Evolutionary conservation across 2,113 vertebrate genomes (phyloP).

Genomic region (Scophthalmus maximus): DNA sequence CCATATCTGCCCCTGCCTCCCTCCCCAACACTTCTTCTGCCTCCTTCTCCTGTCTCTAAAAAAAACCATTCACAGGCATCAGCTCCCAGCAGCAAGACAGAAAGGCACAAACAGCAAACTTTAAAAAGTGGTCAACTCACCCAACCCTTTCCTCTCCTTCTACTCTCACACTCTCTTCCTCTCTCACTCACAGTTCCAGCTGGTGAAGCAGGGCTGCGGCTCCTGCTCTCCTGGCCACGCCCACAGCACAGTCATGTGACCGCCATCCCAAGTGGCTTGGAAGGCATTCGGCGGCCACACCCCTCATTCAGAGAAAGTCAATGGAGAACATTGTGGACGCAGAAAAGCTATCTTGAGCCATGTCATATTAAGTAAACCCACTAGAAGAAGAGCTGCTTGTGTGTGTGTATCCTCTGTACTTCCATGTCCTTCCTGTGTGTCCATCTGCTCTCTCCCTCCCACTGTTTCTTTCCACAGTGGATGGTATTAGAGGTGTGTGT

Average conservation of each 20-base stretch:
- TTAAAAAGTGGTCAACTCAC: constrained; percentile 67
- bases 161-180: constrained; percentile 53
- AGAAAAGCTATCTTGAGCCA: constrained; percentile 8
- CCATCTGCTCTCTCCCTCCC: constrained; percentile 36
- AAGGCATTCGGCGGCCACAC: constrained; percentile 69
- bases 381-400: constrained; percentile 6
- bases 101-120: constrained; percentile 39
- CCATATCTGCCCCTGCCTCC: neutral
- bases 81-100: too few species aligned
- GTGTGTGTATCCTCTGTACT: neutral
- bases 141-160: constrained; percentile 76
- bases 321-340: constrained; percentile 64
- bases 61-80: neutral
- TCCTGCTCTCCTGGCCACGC: constrained; percentile 67
- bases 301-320: constrained; percentile 80
- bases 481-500: constrained; percentile 23
- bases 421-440: neutral
- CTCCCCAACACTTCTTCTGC: neutral
- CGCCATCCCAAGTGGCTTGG: constrained; percentile 64
- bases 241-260: constrained; percentile 78
- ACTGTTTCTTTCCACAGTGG: constrained; percentile 45
- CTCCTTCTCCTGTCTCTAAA: neutral
- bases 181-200: constrained; percentile 81
- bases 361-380: constrained; percentile 16
- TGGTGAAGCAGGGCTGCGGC: constrained; percentile 68